Evolutionary conservation across 2,113 vertebrate species (phyloP).

Genomic region (Rhinopomastus cyanomelas): DNA sequence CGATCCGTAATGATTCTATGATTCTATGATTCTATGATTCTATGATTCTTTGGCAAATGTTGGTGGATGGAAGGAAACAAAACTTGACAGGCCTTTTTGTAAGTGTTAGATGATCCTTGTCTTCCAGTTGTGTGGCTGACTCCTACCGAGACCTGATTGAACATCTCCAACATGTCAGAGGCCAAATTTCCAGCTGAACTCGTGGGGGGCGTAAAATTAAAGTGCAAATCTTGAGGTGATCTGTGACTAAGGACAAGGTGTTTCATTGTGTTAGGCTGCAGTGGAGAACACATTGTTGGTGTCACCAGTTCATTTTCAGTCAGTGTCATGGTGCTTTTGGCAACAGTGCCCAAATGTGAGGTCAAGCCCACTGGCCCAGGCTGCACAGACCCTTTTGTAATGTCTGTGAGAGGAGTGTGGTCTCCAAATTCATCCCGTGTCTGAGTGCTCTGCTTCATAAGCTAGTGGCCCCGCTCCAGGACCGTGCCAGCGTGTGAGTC

Average conservation of each 20-base stretch:
- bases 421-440: accelerated
- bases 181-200: not conserved
- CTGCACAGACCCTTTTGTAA: not conserved
- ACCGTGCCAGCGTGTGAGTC: not conserved
- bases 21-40: too few species aligned
- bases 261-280: not conserved
- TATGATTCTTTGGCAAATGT: too few species aligned
- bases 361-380: not conserved
- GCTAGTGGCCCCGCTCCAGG: not conserved
- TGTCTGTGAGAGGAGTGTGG: not conserved
- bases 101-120: not conserved
- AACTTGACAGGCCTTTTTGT: not conserved
- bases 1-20: too few species aligned
- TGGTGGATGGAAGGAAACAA: constrained; percentile 7
- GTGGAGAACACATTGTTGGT: not conserved
- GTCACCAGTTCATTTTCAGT: not conserved
- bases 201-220: not conserved
- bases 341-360: accelerated
- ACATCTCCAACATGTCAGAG: not conserved
- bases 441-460: not conserved
- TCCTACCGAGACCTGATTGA: not conserved
- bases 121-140: not conserved
- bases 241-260: not conserved
- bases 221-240: accelerated
- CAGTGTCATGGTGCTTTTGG: not conserved